Evolutionary conservation across 2,113 vertebrate genomes (phyloP).

Genomic region (Lophochroa leadbeateri): DNA sequence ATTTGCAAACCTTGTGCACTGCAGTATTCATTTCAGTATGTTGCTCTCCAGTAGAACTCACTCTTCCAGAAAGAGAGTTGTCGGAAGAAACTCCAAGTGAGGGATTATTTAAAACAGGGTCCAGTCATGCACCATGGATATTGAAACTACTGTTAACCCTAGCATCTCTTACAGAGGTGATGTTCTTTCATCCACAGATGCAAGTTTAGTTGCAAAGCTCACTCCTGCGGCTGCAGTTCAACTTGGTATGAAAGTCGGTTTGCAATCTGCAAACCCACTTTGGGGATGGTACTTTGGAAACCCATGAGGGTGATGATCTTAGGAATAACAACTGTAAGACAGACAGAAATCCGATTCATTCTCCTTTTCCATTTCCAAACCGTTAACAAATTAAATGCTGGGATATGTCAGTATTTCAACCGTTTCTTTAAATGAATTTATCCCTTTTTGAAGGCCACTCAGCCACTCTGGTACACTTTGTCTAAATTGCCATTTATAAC

Average conservation of each 20-base stretch:
- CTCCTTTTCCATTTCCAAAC: background rate
- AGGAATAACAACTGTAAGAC: background rate
- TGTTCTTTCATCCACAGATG: background rate
- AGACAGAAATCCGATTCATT: background rate
- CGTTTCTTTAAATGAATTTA: background rate
- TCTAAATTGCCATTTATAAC: background rate
- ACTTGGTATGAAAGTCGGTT: background rate
- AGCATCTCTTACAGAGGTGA: background rate
- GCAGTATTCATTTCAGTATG: background rate
- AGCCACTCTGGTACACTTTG: background rate
- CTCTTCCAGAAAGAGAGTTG: background rate
- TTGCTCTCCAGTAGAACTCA: background rate
- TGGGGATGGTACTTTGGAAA: background rate
- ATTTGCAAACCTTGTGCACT: background rate
- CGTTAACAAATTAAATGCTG: background rate
- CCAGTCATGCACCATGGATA: background rate
- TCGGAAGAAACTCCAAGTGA: background rate
- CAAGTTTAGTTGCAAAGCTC: background rate
- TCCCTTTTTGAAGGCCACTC: background rate
- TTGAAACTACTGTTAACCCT: background rate
- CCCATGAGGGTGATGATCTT: background rate
- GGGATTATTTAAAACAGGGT: background rate
- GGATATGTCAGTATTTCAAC: background rate
- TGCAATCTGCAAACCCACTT: background rate
- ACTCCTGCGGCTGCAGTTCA: background rate